Conservation (phyloP, 2,113 vertebrate species). For the Morone chrysops region DNA sequence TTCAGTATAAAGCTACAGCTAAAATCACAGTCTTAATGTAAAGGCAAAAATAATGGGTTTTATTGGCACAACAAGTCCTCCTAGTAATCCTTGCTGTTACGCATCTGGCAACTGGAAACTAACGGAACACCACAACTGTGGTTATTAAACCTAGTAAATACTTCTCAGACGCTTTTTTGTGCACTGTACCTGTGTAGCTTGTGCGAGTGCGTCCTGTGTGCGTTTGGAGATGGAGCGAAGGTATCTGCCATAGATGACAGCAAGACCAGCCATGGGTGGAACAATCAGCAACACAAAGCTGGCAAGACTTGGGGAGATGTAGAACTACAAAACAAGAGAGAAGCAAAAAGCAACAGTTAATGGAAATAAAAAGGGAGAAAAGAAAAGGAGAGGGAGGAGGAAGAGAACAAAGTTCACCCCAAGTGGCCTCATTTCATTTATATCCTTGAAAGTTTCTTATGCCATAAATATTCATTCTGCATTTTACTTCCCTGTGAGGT, state of each 20-base stretch:
- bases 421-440: background rate
- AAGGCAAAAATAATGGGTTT: background rate
- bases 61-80: background rate
- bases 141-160: background rate
- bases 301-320: constrained; percentile 92
- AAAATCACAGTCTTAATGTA: background rate
- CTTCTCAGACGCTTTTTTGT: background rate
- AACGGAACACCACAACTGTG: background rate
- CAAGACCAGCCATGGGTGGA: constrained; percentile 89
- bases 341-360: background rate
- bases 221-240: constrained; percentile 91
- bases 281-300: constrained; percentile 93
- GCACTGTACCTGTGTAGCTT: constrained; percentile 90
- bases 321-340: constrained; percentile 86
- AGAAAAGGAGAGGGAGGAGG: background rate
- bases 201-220: constrained; percentile 95
- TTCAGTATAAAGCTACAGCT: background rate
- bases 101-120: background rate
- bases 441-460: background rate
- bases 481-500: constrained; percentile 17
- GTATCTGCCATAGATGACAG: constrained; percentile 92
- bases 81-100: background rate
- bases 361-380: background rate
- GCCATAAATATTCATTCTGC: constrained; percentile 3
- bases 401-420: background rate